Evolutionary conservation across 2,888 invertebrate genomes (phyloP), one percentile per base, ranked within the genome.

Genomic region (Mylabris sibirica): DNA sequence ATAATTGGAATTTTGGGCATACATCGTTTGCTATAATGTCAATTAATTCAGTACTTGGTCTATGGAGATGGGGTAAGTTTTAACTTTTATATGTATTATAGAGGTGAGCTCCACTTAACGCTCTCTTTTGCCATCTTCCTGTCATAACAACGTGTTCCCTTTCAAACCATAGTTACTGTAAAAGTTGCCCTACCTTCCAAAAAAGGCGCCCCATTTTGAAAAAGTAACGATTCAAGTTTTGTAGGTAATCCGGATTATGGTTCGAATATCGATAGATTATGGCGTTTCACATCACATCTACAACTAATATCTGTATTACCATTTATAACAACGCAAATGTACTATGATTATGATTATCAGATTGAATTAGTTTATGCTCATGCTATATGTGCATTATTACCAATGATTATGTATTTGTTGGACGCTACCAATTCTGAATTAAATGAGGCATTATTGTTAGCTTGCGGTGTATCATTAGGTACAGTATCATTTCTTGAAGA

Each of bases 171-270:
- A n/a, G n/a, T n/a, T n/a, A n/a, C n/a, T n/a, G n/a, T n/a, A n/a
- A n/a, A n/a, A n/a, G n/a, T n/a, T n/a, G n/a, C n/a, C n/a, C n/a
- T n/a, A n/a, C n/a, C n/a, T n/a, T n/a, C n/a, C n/a, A n/a, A n/a
- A n/a, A n/a, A n/a, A n/a, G n/a, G n/a, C n/a, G n/a, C n/a, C n/a
- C n/a, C n/a, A n/a, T n/a, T n/a, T n/a, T n/a, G n/a, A 60, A 61
- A 24, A 53, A 6, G n/a, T 59, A 26, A 26, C 59, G 14, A 1
- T 49, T 49, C n/a, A 63, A 69, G 64, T 65, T 65, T 75, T 79
- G 57, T 68, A 84, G 84, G 84, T 59, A 83, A 84, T 73, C 84
- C 83, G 59, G 74, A 77, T 3, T 80, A 81, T 77, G 83, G 83
- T 17, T 64, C 74, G n/a, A 76, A 77, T 26, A 69, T 77, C 12